A percentile compares a stretch with the other conserved stretches of the same genome.
Conservation (phyloP, 2,888 invertebrate species). For the Caenorhabditis sinica region DNA sequence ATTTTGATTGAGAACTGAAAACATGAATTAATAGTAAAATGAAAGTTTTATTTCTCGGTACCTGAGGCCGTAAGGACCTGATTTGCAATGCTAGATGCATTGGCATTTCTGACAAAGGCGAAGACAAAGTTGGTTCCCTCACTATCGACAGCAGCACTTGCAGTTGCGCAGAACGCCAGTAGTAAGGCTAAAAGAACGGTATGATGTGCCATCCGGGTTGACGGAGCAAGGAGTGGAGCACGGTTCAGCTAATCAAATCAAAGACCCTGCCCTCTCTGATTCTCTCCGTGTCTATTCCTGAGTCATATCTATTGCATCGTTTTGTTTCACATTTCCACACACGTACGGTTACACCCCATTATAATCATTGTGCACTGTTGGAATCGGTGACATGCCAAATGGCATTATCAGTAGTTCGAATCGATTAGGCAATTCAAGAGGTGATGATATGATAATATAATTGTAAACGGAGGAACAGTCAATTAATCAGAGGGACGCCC, state of each 20-base stretch:
- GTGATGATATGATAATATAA: slow-evolving; percentile 46
- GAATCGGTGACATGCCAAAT: slow-evolving; percentile 52
- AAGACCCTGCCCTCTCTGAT: slow-evolving; percentile 39
- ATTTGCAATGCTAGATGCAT: slow-evolving; percentile 56
- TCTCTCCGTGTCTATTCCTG: slow-evolving; percentile 33
- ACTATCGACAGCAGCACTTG: slow-evolving; percentile 59
- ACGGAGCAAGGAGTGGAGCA: slow-evolving; percentile 37
- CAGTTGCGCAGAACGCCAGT: slow-evolving; percentile 48
- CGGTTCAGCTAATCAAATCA: slow-evolving; percentile 45
- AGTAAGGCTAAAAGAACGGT: slow-evolving; percentile 54
- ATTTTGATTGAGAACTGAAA: slow-evolving; percentile 68
- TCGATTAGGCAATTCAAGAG: slow-evolving; percentile 40
- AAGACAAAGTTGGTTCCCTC: slow-evolving; percentile 70
- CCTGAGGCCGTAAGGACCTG: slow-evolving; percentile 65
- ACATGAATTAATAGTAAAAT: background rate
- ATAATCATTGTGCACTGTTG: slow-evolving; percentile 59
- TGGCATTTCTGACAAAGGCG: slow-evolving; percentile 69
- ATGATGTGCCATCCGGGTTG: slow-evolving; percentile 19
- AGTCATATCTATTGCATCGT: slow-evolving; percentile 43
- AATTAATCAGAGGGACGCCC: too few relatives aligned
- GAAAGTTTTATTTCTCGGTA: slow-evolving; percentile 11
- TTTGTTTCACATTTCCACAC: slow-evolving; percentile 41
- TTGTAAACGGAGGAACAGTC: slow-evolving; percentile 2
- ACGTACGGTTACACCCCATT: slow-evolving; percentile 54
- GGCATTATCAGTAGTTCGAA: slow-evolving; percentile 60